phyloP scores from a whole-genome alignment of 2,797 vertebrate species.

The Lepilemur ruficaudatus region DNA sequence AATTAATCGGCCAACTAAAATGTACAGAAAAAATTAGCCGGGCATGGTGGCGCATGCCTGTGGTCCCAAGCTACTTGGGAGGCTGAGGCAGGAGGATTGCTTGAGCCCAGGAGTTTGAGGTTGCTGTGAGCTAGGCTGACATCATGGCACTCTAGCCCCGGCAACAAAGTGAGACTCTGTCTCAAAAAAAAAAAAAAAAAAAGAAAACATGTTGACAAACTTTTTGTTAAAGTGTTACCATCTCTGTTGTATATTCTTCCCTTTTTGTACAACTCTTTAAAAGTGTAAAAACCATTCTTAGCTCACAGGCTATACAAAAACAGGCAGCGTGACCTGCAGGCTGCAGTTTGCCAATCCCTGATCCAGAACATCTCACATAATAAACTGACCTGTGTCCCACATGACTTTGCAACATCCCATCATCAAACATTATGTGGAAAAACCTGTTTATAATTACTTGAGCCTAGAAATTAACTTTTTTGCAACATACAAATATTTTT shows the following conservation, averaged over 20 bases:
- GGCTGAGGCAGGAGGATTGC: no score
- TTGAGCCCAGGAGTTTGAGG: no score
- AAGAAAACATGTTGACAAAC: background rate
- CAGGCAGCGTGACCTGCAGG: background rate
- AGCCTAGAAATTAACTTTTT: background rate
- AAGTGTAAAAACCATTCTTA: background rate
- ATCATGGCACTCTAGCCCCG: no score
- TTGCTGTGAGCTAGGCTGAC: no score
- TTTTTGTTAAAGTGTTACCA: background rate
- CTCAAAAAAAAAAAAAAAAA: no score
- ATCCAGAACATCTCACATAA: slow-evolving; percentile 2
- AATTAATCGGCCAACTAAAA: no score
- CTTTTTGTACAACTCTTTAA: background rate
- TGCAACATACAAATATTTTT: background rate
- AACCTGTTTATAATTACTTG: background rate
- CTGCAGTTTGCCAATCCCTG: background rate
- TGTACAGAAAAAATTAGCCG: no score
- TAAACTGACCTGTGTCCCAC: background rate
- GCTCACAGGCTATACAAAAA: background rate
- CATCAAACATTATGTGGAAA: background rate
- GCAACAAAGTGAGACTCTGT: no score
- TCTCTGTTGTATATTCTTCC: background rate
- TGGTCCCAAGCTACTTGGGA: no score
- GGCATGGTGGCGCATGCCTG: no score
- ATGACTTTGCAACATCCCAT: background rate